A percentile compares a stretch with the other conserved stretches of the same genome.
Evolutionary conservation across 2,797 vertebrate genomes (phyloP).

Genomic region (Rhinatrema bivittatum): DNA sequence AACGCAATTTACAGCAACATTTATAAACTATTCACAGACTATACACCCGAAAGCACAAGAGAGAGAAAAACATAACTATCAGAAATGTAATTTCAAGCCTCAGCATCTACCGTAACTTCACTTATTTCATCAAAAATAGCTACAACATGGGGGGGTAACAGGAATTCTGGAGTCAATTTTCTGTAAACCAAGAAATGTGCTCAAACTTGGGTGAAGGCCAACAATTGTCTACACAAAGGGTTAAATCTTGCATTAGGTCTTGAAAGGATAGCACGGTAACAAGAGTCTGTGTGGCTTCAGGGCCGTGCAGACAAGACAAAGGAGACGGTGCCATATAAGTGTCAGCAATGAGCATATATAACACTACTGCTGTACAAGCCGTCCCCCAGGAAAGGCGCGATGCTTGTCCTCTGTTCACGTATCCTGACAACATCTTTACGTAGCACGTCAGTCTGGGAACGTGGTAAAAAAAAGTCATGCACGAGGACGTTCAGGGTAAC

Average conservation of each 20-base stretch:
- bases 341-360: too few relatives aligned
- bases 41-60: conserved; percentile 39
- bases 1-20: conserved; percentile 53
- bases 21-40: conserved; percentile 57
- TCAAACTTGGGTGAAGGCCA: conserved; percentile 29
- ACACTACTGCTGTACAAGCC: too few relatives aligned
- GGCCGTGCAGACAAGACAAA: too few relatives aligned
- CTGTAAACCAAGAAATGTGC: conserved; percentile 32
- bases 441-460: too few relatives aligned
- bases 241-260: neutral
- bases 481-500: too few relatives aligned
- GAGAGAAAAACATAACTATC: conserved; percentile 16
- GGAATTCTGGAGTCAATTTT: conserved; percentile 13
- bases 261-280: neutral
- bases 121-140: conserved; percentile 25
- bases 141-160: conserved; percentile 27
- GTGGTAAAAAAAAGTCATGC: too few relatives aligned
- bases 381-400: too few relatives aligned
- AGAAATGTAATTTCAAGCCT: conserved; percentile 33
- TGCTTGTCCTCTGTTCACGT: too few relatives aligned
- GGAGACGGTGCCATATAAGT: too few relatives aligned
- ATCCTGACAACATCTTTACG: too few relatives aligned
- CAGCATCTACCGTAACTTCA: conserved; percentile 14
- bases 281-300: too few relatives aligned
- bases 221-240: conserved; percentile 24